Conservation (phyloP, 2,113 vertebrate species). For the Oreochromis tanganicae region DNA sequence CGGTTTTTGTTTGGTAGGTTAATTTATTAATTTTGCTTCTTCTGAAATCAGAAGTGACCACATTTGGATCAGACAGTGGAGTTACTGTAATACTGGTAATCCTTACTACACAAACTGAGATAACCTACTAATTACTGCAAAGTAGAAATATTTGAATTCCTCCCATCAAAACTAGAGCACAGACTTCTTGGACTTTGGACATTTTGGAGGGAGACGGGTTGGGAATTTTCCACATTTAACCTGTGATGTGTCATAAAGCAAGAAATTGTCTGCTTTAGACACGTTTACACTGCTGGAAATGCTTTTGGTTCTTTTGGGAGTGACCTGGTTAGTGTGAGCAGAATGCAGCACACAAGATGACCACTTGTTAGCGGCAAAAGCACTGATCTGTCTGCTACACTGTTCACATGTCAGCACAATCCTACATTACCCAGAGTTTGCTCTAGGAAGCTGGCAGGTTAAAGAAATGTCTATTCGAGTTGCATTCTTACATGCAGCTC, state of each 20-base stretch:
- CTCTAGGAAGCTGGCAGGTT: not conserved
- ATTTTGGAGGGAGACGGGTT: not conserved
- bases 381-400: not conserved
- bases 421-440: rapidly evolving
- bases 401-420: not conserved
- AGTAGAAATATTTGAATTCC: not conserved
- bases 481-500: not conserved
- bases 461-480: not conserved
- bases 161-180: not conserved
- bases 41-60: not conserved
- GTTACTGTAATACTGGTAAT: not conserved
- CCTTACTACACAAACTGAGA: not conserved
- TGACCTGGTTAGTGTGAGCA: not conserved
- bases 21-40: not conserved
- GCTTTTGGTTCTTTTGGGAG: not conserved
- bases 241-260: not conserved
- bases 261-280: not conserved
- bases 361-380: not conserved
- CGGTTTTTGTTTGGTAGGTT: not conserved
- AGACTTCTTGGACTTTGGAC: not conserved
- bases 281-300: not conserved
- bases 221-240: not conserved
- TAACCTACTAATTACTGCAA: not conserved
- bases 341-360: not conserved
- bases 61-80: not conserved